A percentile compares a stretch with the other conserved stretches of the same genome.
Conservation (phyloP, 2,797 vertebrate species). For the Danio tinwini region DNA sequence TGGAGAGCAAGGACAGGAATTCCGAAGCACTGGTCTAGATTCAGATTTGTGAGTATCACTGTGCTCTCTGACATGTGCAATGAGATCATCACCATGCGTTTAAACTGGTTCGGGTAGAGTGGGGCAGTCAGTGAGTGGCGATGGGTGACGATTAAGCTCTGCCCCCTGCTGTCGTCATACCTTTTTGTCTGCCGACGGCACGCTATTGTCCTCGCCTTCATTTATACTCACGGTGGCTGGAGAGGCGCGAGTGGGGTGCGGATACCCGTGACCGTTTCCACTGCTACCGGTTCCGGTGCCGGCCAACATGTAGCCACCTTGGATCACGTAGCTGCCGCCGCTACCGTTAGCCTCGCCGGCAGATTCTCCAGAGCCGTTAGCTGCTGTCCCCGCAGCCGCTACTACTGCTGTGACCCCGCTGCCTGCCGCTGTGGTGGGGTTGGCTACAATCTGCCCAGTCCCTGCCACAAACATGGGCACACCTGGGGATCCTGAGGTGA, state of each 20-base stretch:
- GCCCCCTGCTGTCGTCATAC: constrained; percentile 70
- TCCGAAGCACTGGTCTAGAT: too few species aligned
- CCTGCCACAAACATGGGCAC: constrained; percentile 92
- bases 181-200: constrained; percentile 89
- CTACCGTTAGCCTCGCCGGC: constrained; percentile 65
- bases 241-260: constrained; percentile 90
- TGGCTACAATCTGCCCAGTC: constrained; percentile 81
- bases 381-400: constrained; percentile 76
- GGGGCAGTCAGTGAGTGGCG: constrained; percentile 64
- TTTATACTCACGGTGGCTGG: constrained; percentile 93
- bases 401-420: constrained; percentile 80
- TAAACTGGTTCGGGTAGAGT: constrained; percentile 40
- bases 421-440: constrained; percentile 64
- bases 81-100: constrained; percentile 71
- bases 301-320: constrained; percentile 92
- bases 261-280: constrained; percentile 86
- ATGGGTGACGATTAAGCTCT: constrained; percentile 53
- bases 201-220: constrained; percentile 85
- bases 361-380: constrained; percentile 79
- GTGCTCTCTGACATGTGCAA: constrained; percentile 72
- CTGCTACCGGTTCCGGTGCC: constrained; percentile 69
- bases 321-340: constrained; percentile 90
- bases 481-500: constrained; percentile 74
- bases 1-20: too few species aligned
- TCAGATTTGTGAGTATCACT: constrained; percentile 57